These are phyloP conservation scores for Ranitomeya imitator DNA, from an alignment of 2,113 vertebrate species.

Conservation along the genomic window DNA sequence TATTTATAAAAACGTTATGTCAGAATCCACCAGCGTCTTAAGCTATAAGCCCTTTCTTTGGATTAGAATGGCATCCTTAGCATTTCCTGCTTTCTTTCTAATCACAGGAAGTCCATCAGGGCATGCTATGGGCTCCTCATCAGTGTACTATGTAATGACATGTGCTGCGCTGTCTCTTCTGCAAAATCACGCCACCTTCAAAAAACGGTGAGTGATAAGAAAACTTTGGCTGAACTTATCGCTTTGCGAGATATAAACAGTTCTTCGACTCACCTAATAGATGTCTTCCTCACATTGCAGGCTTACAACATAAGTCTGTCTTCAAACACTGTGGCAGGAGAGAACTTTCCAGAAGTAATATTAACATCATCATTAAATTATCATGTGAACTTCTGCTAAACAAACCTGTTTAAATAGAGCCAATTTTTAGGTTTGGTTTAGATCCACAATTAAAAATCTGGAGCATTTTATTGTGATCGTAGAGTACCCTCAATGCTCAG, in stretches of 20 bases:
- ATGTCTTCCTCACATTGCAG: neutral
- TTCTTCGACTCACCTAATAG: neutral
- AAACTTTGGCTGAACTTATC: neutral
- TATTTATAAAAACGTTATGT: neutral
- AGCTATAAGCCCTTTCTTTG: neutral
- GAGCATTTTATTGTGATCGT: neutral
- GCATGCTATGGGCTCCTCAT: constrained; percentile 92
- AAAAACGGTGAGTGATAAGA: constrained; percentile 72
- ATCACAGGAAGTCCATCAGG: constrained; percentile 90
- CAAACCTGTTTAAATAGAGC: neutral
- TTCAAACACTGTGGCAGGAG: neutral
- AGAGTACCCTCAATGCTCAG: neutral
- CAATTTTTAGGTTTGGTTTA: neutral
- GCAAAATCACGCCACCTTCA: constrained; percentile 69
- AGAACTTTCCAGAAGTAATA: too few relatives aligned
- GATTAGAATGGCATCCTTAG: neutral
- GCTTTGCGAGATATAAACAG: neutral
- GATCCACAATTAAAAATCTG: neutral
- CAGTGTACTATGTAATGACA: constrained; percentile 90
- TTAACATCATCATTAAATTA: neutral
- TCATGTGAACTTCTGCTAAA: neutral
- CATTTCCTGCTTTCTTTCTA: constrained; percentile 3
- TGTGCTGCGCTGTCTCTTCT: constrained; percentile 81
- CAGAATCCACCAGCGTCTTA: neutral
- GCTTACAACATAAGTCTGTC: neutral